Conservation (phyloP, 1,140 invertebrate species). For the Laupala kohalensis region DNA sequence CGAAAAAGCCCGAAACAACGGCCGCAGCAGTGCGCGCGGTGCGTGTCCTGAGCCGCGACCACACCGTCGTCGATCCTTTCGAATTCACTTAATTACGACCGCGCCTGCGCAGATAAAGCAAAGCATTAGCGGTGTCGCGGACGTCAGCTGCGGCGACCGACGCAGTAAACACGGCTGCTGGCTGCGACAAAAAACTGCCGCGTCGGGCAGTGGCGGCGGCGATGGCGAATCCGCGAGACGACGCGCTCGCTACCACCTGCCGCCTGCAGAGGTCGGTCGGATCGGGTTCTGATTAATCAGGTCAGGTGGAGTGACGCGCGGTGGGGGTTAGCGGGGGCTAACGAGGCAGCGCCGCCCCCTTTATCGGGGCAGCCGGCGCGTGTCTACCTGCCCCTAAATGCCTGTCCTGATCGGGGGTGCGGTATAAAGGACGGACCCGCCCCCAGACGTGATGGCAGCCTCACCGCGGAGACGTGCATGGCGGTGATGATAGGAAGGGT, state of each 20-base stretch:
- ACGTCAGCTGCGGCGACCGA: background rate
- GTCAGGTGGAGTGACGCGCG: background rate
- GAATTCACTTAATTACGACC: background rate
- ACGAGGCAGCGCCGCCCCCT: background rate
- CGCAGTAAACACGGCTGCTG: background rate
- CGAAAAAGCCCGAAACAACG: no score
- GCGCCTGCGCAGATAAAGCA: background rate
- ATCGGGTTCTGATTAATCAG: background rate
- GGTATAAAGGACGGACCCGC: background rate
- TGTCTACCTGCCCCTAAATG: background rate
- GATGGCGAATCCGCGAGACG: background rate
- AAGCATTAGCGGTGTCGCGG: background rate
- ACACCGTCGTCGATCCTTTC: background rate
- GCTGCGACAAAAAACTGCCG: background rate
- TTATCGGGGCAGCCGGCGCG: background rate
- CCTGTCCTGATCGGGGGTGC: background rate
- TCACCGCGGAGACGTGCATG: no score
- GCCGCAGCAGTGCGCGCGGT: no score
- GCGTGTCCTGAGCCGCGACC: background rate
- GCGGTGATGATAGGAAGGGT: no score
- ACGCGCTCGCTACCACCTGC: background rate
- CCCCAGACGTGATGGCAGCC: no score
- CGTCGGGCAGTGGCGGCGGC: background rate
- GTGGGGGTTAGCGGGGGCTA: background rate
- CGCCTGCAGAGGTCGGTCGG: background rate